Evolutionary conservation across 2,113 vertebrate species (phyloP).

Genomic region (Eudorcas thomsonii): DNA sequence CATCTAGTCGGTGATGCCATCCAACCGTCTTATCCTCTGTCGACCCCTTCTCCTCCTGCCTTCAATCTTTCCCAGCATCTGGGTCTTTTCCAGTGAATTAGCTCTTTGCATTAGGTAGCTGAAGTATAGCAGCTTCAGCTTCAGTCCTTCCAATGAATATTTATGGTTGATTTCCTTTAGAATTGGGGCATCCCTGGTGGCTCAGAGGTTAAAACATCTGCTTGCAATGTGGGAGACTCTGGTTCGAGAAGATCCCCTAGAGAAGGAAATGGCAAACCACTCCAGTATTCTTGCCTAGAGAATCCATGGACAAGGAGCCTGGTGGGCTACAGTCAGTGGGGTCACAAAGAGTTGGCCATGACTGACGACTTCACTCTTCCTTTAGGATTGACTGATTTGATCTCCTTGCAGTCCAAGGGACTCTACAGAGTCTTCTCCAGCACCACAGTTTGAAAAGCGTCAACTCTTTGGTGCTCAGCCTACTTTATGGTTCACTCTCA

Average conservation of each 20-base stretch:
- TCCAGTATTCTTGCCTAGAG: too few relatives aligned
- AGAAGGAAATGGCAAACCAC: too few relatives aligned
- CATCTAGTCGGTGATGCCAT: background rate
- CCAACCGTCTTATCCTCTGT: background rate
- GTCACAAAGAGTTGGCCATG: too few relatives aligned
- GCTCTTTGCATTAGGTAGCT: background rate
- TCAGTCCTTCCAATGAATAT: background rate
- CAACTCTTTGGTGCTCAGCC: background rate
- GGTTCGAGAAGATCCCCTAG: too few relatives aligned
- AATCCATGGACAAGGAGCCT: too few relatives aligned
- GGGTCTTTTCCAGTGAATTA: background rate
- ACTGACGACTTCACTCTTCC: background rate
- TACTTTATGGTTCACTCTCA: background rate
- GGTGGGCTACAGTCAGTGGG: too few relatives aligned
- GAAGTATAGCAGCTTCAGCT: background rate
- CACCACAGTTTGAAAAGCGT: background rate
- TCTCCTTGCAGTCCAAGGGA: background rate
- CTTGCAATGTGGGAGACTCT: too few relatives aligned
- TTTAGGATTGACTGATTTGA: background rate
- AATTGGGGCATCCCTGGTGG: background rate
- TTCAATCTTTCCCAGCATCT: background rate
- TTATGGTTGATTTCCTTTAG: background rate
- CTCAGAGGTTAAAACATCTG: too few relatives aligned
- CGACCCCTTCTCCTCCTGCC: background rate
- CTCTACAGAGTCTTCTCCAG: background rate